Conservation (phyloP, 1,140 invertebrate species). For the Drosophila guanche region DNA sequence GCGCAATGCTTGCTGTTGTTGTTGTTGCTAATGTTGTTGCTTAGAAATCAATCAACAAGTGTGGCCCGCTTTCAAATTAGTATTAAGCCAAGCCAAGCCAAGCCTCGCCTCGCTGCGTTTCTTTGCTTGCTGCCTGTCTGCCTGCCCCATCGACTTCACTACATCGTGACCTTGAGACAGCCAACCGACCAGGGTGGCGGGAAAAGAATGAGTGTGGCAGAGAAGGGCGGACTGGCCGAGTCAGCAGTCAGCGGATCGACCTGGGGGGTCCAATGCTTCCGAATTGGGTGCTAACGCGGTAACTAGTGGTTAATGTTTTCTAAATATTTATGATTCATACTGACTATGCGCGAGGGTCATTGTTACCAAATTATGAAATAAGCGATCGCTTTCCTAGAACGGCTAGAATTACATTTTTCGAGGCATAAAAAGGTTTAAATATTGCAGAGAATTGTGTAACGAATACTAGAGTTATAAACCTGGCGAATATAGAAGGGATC, state of each 20-base stretch:
- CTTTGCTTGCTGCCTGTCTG: slow-evolving; percentile 21
- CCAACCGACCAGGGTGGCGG: neutral
- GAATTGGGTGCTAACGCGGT: slow-evolving; percentile 47
- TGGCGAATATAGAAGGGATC: too few relatives aligned
- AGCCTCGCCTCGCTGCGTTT: slow-evolving; percentile 68
- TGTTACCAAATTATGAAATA: neutral
- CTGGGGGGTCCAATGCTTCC: slow-evolving; percentile 53
- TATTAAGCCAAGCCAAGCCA: slow-evolving; percentile 28
- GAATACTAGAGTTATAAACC: too few relatives aligned
- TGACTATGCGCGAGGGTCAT: slow-evolving; percentile 21
- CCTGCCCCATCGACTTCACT: slow-evolving; percentile 16
- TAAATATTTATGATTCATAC: slow-evolving; percentile 28
- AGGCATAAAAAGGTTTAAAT: too few relatives aligned
- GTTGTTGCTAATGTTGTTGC: slow-evolving; percentile 10
- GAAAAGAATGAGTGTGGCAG: neutral
- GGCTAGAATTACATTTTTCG: too few relatives aligned
- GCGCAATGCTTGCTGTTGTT: slow-evolving; percentile 45
- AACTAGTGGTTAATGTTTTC: slow-evolving; percentile 46
- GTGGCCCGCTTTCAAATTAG: slow-evolving; percentile 71
- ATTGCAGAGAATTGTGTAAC: too few relatives aligned
- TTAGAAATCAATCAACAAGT: slow-evolving; percentile 73
- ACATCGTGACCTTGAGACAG: slow-evolving; percentile 62
- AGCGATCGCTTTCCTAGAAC: too few relatives aligned
- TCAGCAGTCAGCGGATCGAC: slow-evolving; percentile 17
- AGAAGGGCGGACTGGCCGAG: slow-evolving; percentile 35